phyloP scores from a whole-genome alignment of 2,113 vertebrate species.

The Pseudonaja textilis region DNA sequence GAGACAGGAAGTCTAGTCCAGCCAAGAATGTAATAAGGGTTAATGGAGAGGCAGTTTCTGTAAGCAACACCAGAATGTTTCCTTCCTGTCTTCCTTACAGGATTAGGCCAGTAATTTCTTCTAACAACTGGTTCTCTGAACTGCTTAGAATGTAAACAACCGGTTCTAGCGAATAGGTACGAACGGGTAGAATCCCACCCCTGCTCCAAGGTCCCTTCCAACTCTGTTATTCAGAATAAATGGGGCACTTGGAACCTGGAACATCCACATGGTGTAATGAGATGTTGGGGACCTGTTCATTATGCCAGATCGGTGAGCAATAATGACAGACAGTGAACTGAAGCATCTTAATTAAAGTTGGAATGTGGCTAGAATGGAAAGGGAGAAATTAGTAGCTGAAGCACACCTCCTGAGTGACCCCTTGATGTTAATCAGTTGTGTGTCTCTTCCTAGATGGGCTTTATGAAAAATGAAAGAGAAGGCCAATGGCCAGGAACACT shows the following conservation, averaged over 20 bases:
- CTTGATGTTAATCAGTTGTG: background rate
- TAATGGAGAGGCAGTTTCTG: too few species aligned
- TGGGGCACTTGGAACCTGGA: background rate
- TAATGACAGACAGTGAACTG: background rate
- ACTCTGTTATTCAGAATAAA: background rate
- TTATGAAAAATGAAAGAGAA: background rate
- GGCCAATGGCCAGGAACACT: constrained; percentile 9
- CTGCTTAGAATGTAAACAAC: too few species aligned
- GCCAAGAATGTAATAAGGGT: too few species aligned
- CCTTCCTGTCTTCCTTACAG: too few species aligned
- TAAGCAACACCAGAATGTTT: too few species aligned
- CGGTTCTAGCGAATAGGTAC: too few species aligned
- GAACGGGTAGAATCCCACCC: too few species aligned
- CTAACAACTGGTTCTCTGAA: too few species aligned
- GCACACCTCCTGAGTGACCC: constrained; percentile 11
- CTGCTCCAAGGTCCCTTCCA: too few species aligned
- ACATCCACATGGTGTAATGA: background rate
- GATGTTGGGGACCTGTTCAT: constrained; percentile 42
- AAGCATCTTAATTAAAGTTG: constrained; percentile 52
- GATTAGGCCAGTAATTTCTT: too few species aligned
- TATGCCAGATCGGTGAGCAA: constrained; percentile 32
- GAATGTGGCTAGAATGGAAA: constrained; percentile 44
- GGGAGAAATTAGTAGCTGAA: background rate
- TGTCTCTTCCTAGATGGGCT: background rate
- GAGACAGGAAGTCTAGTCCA: too few species aligned